Conservation (phyloP, 1,140 invertebrate species). For the Chelonus insularis region DNA sequence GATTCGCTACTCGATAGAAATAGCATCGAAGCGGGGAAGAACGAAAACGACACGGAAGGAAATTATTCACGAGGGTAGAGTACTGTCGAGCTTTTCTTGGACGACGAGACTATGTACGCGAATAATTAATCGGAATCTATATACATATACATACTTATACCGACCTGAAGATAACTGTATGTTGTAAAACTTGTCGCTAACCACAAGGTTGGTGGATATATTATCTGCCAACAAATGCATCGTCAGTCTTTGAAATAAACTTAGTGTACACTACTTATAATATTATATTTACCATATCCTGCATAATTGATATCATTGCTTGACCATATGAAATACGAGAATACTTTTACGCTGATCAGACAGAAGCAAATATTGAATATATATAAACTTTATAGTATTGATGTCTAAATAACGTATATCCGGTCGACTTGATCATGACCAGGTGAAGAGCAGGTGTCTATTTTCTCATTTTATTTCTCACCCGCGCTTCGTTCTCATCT, state of each 20-base stretch:
- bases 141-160: conserved; percentile 24
- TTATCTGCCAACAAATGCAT: conserved; percentile 31
- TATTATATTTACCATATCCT: conserved; percentile 27
- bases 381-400: background rate
- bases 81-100: conserved; percentile 23
- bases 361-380: background rate
- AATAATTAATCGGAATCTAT: conserved; percentile 46
- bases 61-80: conserved; percentile 32
- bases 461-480: conserved; percentile 1
- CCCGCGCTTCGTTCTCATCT: background rate
- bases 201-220: background rate
- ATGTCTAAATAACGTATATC: background rate
- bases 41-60: conserved; percentile 26
- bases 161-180: conserved; percentile 36
- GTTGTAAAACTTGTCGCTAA: background rate
- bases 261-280: too few species aligned
- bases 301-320: conserved; percentile 42
- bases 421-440: conserved; percentile 5
- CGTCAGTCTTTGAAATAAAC: conserved; percentile 19
- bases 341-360: conserved; percentile 7
- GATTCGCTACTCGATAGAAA: too few species aligned
- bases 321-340: conserved; percentile 32
- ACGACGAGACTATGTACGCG: conserved; percentile 16
- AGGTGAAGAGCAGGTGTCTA: conserved; percentile 7
- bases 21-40: background rate